Percentiles rank a stretch among this genome's conserved stretches.
These are phyloP conservation scores for Xerus inauris DNA, from an alignment of 2,113 vertebrate genomes.

Conservation along the genomic window DNA sequence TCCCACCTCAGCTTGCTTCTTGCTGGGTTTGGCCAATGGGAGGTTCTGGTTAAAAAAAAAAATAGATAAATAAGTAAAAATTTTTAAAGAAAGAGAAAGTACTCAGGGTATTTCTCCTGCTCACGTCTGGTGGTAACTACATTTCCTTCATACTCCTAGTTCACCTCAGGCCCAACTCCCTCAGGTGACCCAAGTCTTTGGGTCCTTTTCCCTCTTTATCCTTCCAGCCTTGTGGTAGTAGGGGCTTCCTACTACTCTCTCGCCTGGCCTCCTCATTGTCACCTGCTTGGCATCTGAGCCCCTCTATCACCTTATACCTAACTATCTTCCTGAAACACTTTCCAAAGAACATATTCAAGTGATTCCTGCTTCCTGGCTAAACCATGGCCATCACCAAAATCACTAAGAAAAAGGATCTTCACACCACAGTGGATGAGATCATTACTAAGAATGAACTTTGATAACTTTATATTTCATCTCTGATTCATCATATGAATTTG, in stretches of 20 bases:
- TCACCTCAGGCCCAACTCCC: background rate
- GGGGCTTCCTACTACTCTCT: background rate
- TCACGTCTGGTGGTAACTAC: fast-evolving
- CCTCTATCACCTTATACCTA: background rate
- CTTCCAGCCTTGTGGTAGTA: background rate
- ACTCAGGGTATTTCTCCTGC: background rate
- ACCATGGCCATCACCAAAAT: background rate
- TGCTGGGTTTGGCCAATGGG: background rate
- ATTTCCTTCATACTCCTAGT: background rate
- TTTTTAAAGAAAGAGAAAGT: background rate
- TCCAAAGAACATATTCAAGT: background rate
- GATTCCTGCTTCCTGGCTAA: background rate
- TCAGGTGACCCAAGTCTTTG: background rate
- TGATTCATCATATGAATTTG: background rate
- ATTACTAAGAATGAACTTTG: background rate
- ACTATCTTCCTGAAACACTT: background rate
- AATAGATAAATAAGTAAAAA: too few species aligned
- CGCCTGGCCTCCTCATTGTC: background rate
- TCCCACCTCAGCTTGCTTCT: background rate
- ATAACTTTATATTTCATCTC: background rate
- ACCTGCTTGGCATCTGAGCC: background rate
- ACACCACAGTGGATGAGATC: background rate
- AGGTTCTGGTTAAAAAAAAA: background rate
- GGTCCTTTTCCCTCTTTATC: too few species aligned
- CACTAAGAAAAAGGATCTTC: background rate